Percentiles rank a stretch among this genome's conserved stretches.
phyloP scores from a whole-genome alignment of 2,113 vertebrate genomes.

The Phalacrocorax brasilianus region DNA sequence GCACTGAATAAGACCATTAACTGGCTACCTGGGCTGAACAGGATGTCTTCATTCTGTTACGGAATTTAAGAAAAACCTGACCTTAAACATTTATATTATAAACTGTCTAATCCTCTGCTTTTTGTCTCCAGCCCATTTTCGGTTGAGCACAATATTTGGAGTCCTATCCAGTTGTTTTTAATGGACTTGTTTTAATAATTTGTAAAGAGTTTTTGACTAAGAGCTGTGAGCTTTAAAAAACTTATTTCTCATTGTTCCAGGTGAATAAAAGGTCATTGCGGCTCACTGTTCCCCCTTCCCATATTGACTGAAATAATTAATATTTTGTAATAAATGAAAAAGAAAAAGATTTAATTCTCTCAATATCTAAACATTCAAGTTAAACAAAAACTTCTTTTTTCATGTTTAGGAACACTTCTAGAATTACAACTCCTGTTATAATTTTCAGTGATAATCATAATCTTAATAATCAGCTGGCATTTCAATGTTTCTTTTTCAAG shows the following conservation, averaged over 20 bases:
- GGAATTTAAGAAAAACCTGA: background rate
- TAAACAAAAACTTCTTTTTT: background rate
- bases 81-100: background rate
- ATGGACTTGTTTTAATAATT: background rate
- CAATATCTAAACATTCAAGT: background rate
- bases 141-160: background rate
- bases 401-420: background rate
- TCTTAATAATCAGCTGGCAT: background rate
- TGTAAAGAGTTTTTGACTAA: background rate
- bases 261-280: background rate
- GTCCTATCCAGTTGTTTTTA: background rate
- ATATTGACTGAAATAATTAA: background rate
- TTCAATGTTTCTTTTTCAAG: background rate
- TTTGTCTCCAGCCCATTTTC: background rate
- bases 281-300: background rate
- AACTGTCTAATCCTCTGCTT: background rate
- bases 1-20: background rate
- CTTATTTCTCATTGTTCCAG: background rate
- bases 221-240: background rate
- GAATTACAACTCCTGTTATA: background rate
- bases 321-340: background rate
- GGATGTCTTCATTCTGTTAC: background rate
- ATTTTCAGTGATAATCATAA: background rate
- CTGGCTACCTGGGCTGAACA: background rate
- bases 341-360: background rate